Evolutionary conservation across 2,888 invertebrate species (phyloP).

Genomic region (Imbricaverruca yamaguchii): DNA sequence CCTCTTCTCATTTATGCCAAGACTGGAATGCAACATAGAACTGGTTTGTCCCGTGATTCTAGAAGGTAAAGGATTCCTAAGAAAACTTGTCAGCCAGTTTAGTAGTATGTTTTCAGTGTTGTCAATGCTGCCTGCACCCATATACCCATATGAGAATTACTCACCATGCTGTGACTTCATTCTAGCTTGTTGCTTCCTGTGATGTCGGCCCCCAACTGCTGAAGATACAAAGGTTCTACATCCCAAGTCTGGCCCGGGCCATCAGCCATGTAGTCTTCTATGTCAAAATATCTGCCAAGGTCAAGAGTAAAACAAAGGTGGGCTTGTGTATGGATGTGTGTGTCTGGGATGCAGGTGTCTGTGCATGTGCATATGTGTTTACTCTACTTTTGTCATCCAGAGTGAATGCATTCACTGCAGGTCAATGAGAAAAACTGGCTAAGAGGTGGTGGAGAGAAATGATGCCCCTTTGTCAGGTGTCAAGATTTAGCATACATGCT

Average conservation of each 20-base stretch:
- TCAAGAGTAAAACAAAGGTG: neutral
- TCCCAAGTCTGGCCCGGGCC: neutral
- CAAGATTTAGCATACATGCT: too few relatives aligned
- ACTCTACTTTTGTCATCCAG: too few relatives aligned
- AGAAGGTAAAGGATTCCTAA: too few relatives aligned
- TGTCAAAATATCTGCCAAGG: neutral
- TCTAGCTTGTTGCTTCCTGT: neutral
- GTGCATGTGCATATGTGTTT: neutral
- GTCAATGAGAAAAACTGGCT: too few relatives aligned
- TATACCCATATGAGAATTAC: too few relatives aligned
- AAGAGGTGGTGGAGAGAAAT: too few relatives aligned
- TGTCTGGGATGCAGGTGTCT: neutral
- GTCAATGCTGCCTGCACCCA: too few relatives aligned
- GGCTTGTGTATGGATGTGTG: neutral
- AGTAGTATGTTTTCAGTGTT: too few relatives aligned
- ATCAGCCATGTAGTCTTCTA: conserved; percentile 6
- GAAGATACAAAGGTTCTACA: conserved; percentile 1
- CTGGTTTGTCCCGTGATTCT: neutral
- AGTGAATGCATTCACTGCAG: too few relatives aligned
- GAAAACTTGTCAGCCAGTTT: too few relatives aligned
- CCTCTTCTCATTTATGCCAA: neutral
- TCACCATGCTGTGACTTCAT: neutral
- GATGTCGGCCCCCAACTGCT: neutral
- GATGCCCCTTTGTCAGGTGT: too few relatives aligned
- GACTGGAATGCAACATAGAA: neutral